phyloP scores from a whole-genome alignment of 2,888 invertebrate species.

The Hesperia comma region DNA sequence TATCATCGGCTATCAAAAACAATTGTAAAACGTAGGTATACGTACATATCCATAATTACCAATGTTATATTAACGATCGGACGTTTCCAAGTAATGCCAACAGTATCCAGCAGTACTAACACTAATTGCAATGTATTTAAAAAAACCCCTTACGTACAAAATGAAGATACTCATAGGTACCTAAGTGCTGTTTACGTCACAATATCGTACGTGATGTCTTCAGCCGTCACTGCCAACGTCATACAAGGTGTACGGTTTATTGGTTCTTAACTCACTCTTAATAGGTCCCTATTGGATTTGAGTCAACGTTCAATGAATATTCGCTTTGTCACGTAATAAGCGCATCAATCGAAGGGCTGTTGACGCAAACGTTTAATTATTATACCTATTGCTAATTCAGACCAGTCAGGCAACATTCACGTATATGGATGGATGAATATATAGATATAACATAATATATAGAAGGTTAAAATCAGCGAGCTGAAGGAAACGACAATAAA shows the following conservation, averaged over 20 bases:
- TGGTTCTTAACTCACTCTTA: constrained; percentile 26
- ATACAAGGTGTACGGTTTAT: constrained; percentile 13
- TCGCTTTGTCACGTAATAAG: constrained; percentile 7
- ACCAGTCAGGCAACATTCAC: no score
- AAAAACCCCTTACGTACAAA: background rate
- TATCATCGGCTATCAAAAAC: no score
- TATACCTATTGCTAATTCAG: no score
- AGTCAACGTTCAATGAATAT: constrained; percentile 20
- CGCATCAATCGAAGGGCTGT: constrained; percentile 6
- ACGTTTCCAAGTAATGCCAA: background rate
- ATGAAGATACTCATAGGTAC: constrained; percentile 17
- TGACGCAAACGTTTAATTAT: constrained; percentile 23
- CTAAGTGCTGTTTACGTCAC: constrained; percentile 17
- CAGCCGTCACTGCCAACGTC: constrained; percentile 14
- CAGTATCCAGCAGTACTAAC: background rate
- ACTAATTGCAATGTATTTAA: background rate
- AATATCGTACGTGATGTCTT: constrained; percentile 14
- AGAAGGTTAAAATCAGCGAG: no score
- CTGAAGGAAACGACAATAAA: no score
- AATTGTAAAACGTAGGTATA: no score
- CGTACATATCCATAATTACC: no score
- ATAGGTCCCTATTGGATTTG: constrained; percentile 13
- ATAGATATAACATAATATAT: no score
- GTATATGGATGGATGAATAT: no score
- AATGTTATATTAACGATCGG: background rate